phyloP scores from a whole-genome alignment of 2,888 invertebrate genomes.

The Platycheirus rosarum region DNA sequence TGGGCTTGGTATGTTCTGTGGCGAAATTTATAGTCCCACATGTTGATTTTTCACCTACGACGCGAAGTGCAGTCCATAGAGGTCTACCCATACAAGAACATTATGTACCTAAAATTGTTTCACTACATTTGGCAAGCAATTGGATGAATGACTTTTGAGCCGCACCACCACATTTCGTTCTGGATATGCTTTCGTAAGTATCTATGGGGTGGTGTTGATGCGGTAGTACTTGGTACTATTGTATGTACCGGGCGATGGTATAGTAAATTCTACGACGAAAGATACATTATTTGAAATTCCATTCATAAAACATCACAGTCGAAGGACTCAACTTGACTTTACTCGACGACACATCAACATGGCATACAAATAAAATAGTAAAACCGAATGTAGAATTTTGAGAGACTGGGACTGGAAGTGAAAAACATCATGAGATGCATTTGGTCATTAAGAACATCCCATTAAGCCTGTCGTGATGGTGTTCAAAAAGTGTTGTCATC shows the following conservation, averaged over 20 bases:
- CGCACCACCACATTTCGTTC: slow-evolving; percentile 27
- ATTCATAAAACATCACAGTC: slow-evolving; percentile 64
- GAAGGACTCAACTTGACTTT: slow-evolving; percentile 25
- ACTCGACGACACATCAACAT: background rate
- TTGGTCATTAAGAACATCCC: slow-evolving; percentile 56
- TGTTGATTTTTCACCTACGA: slow-evolving; percentile 67
- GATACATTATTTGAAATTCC: slow-evolving; percentile 63
- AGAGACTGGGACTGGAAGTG: background rate
- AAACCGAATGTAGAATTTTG: slow-evolving; percentile 49
- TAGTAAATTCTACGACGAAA: slow-evolving; percentile 52
- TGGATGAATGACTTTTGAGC: slow-evolving; percentile 60
- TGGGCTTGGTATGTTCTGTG: slow-evolving; percentile 24
- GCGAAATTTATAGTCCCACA: slow-evolving; percentile 61
- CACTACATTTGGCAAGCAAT: slow-evolving; percentile 58
- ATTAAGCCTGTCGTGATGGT: slow-evolving; percentile 20
- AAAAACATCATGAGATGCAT: slow-evolving; percentile 43
- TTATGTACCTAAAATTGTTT: slow-evolving; percentile 33
- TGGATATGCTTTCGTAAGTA: slow-evolving; percentile 26
- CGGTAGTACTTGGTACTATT: slow-evolving; percentile 1
- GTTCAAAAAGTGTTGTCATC: slow-evolving; percentile 20
- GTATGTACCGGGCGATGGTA: slow-evolving; percentile 17
- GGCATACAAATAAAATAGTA: slow-evolving; percentile 6
- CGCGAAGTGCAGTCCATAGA: slow-evolving; percentile 49
- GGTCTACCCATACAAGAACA: slow-evolving; percentile 17
- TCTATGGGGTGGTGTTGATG: slow-evolving; percentile 30